Base-by-base conservation (phyloP, 2,113 vertebrate genomes). In the Kryptolebias marmoratus region DNA sequence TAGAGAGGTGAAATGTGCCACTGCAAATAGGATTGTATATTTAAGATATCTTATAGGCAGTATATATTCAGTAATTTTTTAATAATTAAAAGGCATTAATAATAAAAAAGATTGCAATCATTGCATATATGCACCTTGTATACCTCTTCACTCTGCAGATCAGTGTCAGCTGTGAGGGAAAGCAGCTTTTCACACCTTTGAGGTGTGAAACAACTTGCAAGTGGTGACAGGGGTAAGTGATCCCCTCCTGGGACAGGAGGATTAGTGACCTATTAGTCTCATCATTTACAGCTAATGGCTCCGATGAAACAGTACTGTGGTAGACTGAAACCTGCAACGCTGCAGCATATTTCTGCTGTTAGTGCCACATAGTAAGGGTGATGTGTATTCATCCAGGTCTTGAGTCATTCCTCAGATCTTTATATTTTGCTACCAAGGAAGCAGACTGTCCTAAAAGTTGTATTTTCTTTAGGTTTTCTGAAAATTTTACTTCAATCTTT, bases 251-350 rank as follows among this genome's bases (percentile, higher is more conserved):
- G 88, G 84, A 85, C 18, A 11, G 18, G 62, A 73, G 77, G 82
- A 89, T 90, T 88, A 90, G 85, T 73, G 75, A 85, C 79, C 79
- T 83, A 85, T 83, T 87, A 62, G 50, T 70, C 44, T 65, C 54
- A 70, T 88, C 79, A 87, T 82, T 90, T 82, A 87, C 73, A 60
- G 61, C 76, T 89, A 90, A 91, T 88, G 80, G 82, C 68, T 69
- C 79, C 63, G 67, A 72, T 64, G 83, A 90, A 79, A 82, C 86
- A 75, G 18, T 65, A 59, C 64, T 55, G 73, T 45, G 80, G 62
- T 61, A 68, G 68, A 86, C 53, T 57, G 79, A 86, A 62, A 80
- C 73, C 66, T 67, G 54, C 56, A 63, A 66, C 66, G 52, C 60
- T 73, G 62, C 81, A 74, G 74, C 68, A 82, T 22, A 22, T 84